These are phyloP conservation scores for Limenitis arthemis DNA, from an alignment of 2,888 invertebrate genomes.

Conservation along the genomic window DNA sequence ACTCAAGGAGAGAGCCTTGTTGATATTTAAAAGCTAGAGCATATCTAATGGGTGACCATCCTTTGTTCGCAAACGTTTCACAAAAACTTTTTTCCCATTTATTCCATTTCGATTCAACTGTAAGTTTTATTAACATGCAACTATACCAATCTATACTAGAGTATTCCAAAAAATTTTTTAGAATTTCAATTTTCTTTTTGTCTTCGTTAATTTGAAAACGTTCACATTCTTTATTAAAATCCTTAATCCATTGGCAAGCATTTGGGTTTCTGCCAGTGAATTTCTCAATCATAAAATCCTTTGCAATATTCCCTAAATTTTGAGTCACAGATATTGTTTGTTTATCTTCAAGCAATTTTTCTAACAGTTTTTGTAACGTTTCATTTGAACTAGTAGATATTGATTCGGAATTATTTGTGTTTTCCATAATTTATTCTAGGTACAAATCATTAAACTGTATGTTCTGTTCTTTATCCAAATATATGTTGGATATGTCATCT, in stretches of 20 bases:
- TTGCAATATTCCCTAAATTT: conserved; percentile 10
- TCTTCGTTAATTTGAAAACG: conserved; percentile 16
- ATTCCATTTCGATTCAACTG: conserved; percentile 19
- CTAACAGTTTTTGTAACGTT: conserved; percentile 4
- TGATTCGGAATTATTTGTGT: too few relatives aligned
- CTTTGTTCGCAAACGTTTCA: conserved; percentile 24
- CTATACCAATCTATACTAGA: conserved; percentile 20
- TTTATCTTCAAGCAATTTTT: conserved; percentile 10
- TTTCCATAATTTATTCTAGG: conserved; percentile 8
- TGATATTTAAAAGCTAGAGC: conserved; percentile 24
- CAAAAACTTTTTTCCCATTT: conserved; percentile 20
- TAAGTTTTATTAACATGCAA: conserved; percentile 19
- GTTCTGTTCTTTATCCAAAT: conserved; percentile 12
- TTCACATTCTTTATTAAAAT: conserved; percentile 22
- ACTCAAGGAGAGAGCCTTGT: conserved; percentile 19
- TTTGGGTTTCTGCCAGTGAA: conserved; percentile 17
- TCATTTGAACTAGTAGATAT: too few relatives aligned
- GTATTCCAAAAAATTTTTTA: conserved; percentile 13
- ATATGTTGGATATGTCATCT: not conserved
- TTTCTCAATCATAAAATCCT: conserved; percentile 13
- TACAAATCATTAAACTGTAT: conserved; percentile 12
- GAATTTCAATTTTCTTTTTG: conserved; percentile 18
- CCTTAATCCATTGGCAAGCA: conserved; percentile 19
- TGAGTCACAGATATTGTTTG: conserved; percentile 8
- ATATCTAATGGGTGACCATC: conserved; percentile 25